These are phyloP conservation scores for Dysdera silvatica DNA, from an alignment of 1,140 invertebrate genomes.

Conservation along the genomic window DNA sequence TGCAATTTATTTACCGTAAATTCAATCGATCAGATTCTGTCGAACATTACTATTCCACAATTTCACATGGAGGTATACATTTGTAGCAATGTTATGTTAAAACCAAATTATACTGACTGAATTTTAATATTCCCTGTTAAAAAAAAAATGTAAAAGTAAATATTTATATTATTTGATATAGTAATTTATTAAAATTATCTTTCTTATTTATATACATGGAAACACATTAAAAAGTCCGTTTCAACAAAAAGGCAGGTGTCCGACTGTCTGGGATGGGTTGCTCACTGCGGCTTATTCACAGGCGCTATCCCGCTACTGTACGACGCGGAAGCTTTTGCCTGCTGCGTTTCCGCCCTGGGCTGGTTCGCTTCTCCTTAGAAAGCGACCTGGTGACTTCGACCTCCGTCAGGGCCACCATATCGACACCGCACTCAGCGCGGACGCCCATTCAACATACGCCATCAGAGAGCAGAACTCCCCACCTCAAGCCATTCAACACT, in stretches of 20 bases:
- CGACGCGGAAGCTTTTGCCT: conserved; percentile 92
- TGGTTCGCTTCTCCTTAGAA: conserved; percentile 82
- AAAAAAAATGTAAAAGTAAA: too few relatives aligned
- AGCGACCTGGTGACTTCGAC: conserved; percentile 47
- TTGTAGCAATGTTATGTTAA: too few relatives aligned
- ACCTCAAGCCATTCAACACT: conserved; percentile 44
- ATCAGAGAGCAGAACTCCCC: conserved; percentile 44
- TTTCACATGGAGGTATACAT: too few relatives aligned
- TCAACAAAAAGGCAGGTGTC: conserved; percentile 52
- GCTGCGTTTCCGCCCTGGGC: conserved; percentile 94
- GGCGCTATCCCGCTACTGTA: conserved; percentile 95
- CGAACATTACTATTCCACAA: too few relatives aligned
- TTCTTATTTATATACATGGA: too few relatives aligned
- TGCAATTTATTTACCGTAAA: too few relatives aligned
- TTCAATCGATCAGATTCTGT: too few relatives aligned
- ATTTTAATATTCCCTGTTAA: too few relatives aligned
- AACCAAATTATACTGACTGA: too few relatives aligned
- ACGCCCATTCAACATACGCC: conserved; percentile 51
- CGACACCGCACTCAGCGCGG: conserved; percentile 50
- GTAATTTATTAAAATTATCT: too few relatives aligned
- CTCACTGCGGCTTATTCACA: conserved; percentile 73
- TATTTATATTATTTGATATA: too few relatives aligned
- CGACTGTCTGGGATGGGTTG: conserved; percentile 77
- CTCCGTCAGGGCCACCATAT: conserved; percentile 42
- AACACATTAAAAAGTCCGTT: too few relatives aligned